A percentile compares a stretch with the other conserved stretches of the same genome.
Conservation (phyloP, 1,140 invertebrate species). For the Drosophila funebris region DNA sequence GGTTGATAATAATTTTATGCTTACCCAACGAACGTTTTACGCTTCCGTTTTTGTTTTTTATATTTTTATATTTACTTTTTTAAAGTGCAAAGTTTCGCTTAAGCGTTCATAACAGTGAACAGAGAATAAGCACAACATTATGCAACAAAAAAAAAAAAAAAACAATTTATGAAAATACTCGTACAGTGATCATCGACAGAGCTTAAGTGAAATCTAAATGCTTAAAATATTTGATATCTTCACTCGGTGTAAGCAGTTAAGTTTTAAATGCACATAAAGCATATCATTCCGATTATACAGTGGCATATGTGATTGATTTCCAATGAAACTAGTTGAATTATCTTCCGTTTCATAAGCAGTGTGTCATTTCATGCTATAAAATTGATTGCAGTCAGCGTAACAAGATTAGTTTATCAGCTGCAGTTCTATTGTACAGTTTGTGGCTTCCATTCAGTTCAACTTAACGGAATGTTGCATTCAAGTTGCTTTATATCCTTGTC, state of each 20-base stretch:
- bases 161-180: not conserved
- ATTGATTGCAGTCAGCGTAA: not conserved
- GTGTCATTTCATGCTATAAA: not conserved
- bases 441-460: no score
- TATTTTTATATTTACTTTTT: slow-evolving; percentile 9
- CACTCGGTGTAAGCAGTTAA: no score
- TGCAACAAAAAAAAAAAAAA: no score
- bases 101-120: slow-evolving; percentile 77
- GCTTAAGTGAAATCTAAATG: not conserved
- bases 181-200: not conserved
- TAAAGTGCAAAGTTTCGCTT: slow-evolving; percentile 71
- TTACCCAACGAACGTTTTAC: slow-evolving; percentile 63
- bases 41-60: slow-evolving; percentile 29
- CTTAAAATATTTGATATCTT: no score
- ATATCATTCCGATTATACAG: not conserved
- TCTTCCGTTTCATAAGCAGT: not conserved
- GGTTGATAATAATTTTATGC: slow-evolving; percentile 79
- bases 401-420: not conserved
- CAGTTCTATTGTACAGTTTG: not conserved
- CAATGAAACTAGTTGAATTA: not conserved
- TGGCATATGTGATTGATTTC: no score
- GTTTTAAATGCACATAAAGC: not conserved
- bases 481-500: not conserved
- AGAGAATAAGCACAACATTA: slow-evolving; percentile 51
- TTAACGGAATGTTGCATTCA: not conserved